Conservation (phyloP, 2,888 invertebrate species). For the Panopea generosa region DNA sequence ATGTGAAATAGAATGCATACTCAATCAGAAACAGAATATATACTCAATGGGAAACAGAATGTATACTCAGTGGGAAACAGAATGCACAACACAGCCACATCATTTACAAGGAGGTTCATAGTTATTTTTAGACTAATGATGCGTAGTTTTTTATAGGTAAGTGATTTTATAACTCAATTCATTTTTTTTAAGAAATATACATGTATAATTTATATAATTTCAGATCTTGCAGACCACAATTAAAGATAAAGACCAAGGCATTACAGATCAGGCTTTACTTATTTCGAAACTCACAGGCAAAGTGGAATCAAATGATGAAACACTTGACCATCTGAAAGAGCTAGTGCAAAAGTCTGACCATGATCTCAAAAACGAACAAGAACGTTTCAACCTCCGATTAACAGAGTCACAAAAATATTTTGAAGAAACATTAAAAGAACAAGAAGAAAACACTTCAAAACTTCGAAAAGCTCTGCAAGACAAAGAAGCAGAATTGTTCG, state of each 20-base stretch:
- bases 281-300: conserved; percentile 79
- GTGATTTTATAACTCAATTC: too few species aligned
- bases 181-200: too few species aligned
- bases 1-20: too few species aligned
- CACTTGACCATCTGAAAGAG: conserved; percentile 71
- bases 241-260: conserved; percentile 76
- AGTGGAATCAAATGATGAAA: conserved; percentile 79
- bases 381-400: conserved; percentile 75
- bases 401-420: conserved; percentile 80
- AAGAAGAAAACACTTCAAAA: conserved; percentile 73
- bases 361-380: conserved; percentile 75
- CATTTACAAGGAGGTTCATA: too few species aligned
- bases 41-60: too few species aligned
- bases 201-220: conserved; percentile 77
- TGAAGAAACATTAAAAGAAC: conserved; percentile 80
- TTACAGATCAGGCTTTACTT: conserved; percentile 74
- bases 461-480: conserved; percentile 68
- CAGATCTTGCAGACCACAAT: conserved; percentile 81
- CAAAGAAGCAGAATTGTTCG: conserved; percentile 74
- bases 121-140: too few species aligned
- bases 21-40: too few species aligned
- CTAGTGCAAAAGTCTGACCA: conserved; percentile 75
- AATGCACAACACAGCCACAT: too few species aligned
- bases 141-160: too few species aligned
- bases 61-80: too few species aligned